phyloP scores from a whole-genome alignment of 2,797 vertebrate genomes.

The Tadarida brasiliensis region DNA sequence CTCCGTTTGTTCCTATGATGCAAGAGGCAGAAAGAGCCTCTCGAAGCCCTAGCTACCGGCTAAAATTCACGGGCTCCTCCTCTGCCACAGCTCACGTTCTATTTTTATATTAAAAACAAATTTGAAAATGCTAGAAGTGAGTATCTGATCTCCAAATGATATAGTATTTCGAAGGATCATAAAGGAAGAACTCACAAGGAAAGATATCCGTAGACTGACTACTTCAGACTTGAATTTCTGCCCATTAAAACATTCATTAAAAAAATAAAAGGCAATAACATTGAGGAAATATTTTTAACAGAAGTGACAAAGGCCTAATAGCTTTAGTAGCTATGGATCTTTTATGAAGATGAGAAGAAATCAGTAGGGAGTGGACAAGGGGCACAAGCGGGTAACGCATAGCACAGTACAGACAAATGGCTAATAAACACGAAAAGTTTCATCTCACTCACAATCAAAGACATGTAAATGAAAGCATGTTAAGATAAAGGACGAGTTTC shows the following conservation, averaged over 20 bases:
- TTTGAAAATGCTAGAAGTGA: not conserved
- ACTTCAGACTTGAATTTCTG: conserved; percentile 43
- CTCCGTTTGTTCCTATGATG: conserved; percentile 33
- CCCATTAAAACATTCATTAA: conserved; percentile 55
- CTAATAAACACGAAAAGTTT: conserved; percentile 67
- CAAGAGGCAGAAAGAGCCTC: conserved; percentile 68
- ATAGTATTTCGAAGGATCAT: conserved; percentile 38
- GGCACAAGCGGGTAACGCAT: conserved; percentile 55
- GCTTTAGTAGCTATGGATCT: conserved; percentile 58
- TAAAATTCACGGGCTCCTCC: not conserved
- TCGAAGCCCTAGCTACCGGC: not conserved
- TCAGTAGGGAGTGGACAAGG: conserved; percentile 54
- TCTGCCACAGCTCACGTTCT: not conserved
- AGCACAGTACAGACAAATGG: conserved; percentile 3
- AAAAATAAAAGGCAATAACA: conserved; percentile 70
- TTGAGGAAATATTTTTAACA: conserved; percentile 50
- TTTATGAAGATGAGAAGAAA: conserved; percentile 64
- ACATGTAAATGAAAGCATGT: conserved; percentile 61
- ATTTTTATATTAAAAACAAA: conserved; percentile 42
- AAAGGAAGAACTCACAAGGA: conserved; percentile 11
- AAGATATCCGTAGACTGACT: not conserved
- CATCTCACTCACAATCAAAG: conserved; percentile 67
- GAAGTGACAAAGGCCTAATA: conserved; percentile 60
- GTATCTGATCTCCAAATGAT: conserved; percentile 39
- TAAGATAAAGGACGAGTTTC: conserved; percentile 16